Base-by-base conservation (phyloP, 1,140 invertebrate species). In the Ceratosolen fusciceps region DNA sequence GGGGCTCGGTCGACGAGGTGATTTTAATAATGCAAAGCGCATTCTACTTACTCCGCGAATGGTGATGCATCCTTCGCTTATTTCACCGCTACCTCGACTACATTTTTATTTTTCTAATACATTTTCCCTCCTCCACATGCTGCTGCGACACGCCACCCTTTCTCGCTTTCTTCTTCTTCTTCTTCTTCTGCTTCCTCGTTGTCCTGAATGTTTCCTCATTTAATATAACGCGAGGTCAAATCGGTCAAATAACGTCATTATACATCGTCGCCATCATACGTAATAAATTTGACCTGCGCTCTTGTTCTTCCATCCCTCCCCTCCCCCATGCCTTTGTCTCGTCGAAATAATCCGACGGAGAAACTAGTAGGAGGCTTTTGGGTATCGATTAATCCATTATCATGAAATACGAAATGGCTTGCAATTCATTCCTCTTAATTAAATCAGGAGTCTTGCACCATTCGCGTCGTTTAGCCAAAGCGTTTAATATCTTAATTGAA, bases 1-100 rank as follows among this genome's bases (percentile, higher is more conserved):
- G 65, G 56, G n/a, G 73, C 74, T 49, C 29, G n/a, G n/a, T n/a
- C n/a, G n/a, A n/a, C 4, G 29, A 34, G 75, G 52, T 70, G 75
- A 77, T 78, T 78, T 78, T 78, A 78, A 78, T 78, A 78, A 72
- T 72, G 76, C 76, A 60, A 14, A 68, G 75, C 60, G 58, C 68
- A 71, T 71, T 75, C 26, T 67, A 26, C 29, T 21, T 24, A 49
- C 43, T 58, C 39, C 12, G 14, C 60, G 34, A 65, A 74, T 74
- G 29, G 3, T 47, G n/a, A 39, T 74, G 72, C 47, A 26, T 75
- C 60, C 26, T 65, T 29, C 60, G 29, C 39, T 68, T 68, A 68
- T 68, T 68, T 68, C 39, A 14, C 7, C 21, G 12, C 43, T 47
- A 16, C 14, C 24, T 71, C 47, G 1, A 21, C 47, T 16, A 21